Evolutionary conservation across 2,113 vertebrate genomes (phyloP).

Genomic region (Sterna hirundo): DNA sequence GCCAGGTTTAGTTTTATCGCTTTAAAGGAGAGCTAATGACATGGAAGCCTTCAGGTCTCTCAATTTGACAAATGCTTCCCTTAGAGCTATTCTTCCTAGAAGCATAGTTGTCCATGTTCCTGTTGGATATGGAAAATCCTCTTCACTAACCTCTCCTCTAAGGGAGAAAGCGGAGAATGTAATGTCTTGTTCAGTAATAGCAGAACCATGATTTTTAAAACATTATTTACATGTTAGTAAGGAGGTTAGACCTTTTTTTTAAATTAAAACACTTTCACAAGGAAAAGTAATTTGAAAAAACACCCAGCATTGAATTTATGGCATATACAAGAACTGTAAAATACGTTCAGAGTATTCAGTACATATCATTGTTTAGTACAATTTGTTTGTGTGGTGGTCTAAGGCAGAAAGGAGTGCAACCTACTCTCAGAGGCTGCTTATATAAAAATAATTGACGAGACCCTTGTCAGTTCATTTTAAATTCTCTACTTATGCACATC

Average conservation of each 20-base stretch:
- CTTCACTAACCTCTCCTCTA: neutral
- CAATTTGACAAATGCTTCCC: neutral
- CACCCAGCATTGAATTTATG: neutral
- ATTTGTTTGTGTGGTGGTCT: neutral
- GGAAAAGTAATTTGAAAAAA: neutral
- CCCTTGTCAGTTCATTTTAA: neutral
- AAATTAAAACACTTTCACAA: neutral
- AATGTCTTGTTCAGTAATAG: neutral
- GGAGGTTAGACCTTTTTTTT: neutral
- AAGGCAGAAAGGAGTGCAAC: neutral
- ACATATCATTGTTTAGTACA: neutral
- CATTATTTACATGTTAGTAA: neutral
- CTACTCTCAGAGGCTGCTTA: neutral
- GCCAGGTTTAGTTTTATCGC: neutral
- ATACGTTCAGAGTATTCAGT: neutral
- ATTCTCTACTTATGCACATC: neutral
- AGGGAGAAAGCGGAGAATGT: neutral
- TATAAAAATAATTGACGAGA: neutral
- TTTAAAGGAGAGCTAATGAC: neutral
- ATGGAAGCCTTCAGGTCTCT: neutral
- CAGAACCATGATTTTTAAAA: neutral
- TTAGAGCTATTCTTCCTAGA: neutral
- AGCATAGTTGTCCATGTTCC: neutral
- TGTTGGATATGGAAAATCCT: neutral
- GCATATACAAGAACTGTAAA: neutral